Percentiles rank a stretch among this genome's conserved stretches.
phyloP scores from a whole-genome alignment of 1,140 invertebrate species.

The Pseudomyrmex cubaensis region DNA sequence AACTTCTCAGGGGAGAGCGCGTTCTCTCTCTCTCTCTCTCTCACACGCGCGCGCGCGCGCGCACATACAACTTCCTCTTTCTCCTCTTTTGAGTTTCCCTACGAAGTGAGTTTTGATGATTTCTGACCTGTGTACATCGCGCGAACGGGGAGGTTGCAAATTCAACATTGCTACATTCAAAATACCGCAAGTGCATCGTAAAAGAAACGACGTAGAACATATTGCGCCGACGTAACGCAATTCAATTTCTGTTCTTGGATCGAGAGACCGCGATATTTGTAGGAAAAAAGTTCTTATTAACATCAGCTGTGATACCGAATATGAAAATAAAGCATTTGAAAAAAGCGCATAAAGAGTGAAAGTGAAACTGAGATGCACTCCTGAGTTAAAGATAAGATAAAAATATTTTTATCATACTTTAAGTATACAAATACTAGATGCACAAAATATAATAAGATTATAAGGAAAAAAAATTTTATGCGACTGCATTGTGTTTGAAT shows the following conservation, averaged over 20 bases:
- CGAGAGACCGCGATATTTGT: no score
- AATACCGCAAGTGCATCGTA: slow-evolving; percentile 37
- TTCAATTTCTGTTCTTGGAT: slow-evolving; percentile 5
- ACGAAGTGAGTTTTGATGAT: slow-evolving; percentile 16
- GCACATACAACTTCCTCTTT: neutral
- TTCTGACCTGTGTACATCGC: slow-evolving; percentile 35
- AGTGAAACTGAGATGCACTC: neutral
- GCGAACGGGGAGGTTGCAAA: slow-evolving; percentile 61
- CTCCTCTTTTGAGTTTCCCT: slow-evolving; percentile 42
- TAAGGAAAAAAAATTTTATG: no score
- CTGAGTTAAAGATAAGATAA: neutral
- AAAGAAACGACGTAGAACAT: slow-evolving; percentile 45
- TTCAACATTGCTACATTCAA: slow-evolving; percentile 38
- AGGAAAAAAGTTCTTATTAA: neutral
- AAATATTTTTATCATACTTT: no score
- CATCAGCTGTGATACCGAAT: neutral
- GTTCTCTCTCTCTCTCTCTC: no score
- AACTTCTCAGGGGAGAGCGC: slow-evolving; percentile 32
- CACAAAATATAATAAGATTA: no score
- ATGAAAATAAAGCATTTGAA: neutral
- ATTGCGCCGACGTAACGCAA: slow-evolving; percentile 7
- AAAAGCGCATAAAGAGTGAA: neutral
- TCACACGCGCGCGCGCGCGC: no score
- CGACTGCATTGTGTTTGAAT: no score
- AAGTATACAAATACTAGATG: no score